Conservation (phyloP, 2,888 invertebrate species). For the Mantis religiosa region DNA sequence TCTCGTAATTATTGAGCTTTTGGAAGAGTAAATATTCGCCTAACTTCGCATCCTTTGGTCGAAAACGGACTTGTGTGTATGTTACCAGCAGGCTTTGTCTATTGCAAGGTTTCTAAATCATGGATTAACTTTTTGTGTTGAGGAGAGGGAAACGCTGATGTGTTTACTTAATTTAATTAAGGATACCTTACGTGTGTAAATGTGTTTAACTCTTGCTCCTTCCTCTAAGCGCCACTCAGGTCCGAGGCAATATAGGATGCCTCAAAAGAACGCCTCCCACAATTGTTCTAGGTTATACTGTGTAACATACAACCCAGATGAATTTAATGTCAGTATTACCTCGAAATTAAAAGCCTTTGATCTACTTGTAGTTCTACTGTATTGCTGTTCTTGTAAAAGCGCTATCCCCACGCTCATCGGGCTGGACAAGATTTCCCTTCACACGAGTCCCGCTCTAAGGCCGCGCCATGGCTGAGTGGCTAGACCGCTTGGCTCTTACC, state of each 20-base stretch:
- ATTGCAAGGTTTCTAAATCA: background rate
- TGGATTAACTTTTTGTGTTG: background rate
- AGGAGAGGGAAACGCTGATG: background rate
- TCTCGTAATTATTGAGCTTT: background rate
- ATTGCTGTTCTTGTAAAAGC: too few species aligned
- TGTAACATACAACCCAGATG: too few species aligned
- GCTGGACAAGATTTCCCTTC: too few species aligned
- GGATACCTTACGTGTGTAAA: background rate
- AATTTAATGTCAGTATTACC: too few species aligned
- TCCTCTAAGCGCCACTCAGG: background rate
- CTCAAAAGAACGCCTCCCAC: background rate
- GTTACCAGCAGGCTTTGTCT: background rate
- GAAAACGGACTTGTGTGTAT: too few species aligned
- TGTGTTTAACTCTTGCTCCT: background rate
- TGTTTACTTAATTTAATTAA: background rate
- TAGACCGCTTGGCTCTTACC: too few species aligned
- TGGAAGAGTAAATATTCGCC: background rate
- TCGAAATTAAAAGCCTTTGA: too few species aligned
- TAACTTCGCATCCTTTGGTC: background rate
- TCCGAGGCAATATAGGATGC: background rate
- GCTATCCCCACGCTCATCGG: too few species aligned
- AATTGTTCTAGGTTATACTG: too few species aligned
- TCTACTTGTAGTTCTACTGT: too few species aligned
- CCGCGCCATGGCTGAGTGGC: too few species aligned
- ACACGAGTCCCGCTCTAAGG: too few species aligned